Base-by-base conservation (phyloP, 2,888 invertebrate genomes). In the Neoscelio sp. region DNA sequence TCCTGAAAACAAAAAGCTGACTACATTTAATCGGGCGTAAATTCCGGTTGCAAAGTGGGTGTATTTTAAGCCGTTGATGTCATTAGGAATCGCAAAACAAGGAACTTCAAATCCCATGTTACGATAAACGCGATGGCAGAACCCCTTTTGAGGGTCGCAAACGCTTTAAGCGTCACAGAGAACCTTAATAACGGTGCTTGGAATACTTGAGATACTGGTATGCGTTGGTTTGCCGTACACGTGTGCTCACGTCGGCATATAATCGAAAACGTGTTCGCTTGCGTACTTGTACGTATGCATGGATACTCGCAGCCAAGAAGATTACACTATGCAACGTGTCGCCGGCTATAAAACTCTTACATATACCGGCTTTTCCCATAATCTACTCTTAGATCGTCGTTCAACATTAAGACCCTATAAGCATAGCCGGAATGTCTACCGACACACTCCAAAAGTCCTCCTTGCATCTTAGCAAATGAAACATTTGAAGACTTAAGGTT, bases 271-370 rank as follows among this genome's bases (percentile, higher is more conserved):
- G 42, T 42, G 71, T 40, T 13, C 73, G 35, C 33, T 20, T 28
- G 20, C 74, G 74, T 44, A 58, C 5, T 15, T 50, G 26, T 15
- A 54, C 54, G 46, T 62, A 44, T 33, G 35, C 58, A 44, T 26
- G 28, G 23, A 48, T 42, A 46, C 56, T 38, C 7, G 56, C 38
- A 40, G 10, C 44, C 64, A 52, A 60, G 48, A 60, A 81, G 76
- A 82, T 82, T 80, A 80, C 77, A 60, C 56, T 40, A 68, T 62
- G 75, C 71, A 71, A 75, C 62, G 81, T 71, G 81, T 80, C 73
- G 64, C 75, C 68, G 56, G 65, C 74, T 78, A 70, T 83, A 82
- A 83, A 83, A 83, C 80, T 83, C 80, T 79, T 78, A 71, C 80
- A 77, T 81, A 80, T 78, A 78, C 78, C 68, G 52, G 50, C 42